Conservation (phyloP, 2,888 invertebrate species). For the Drosophila flavopinicola region DNA sequence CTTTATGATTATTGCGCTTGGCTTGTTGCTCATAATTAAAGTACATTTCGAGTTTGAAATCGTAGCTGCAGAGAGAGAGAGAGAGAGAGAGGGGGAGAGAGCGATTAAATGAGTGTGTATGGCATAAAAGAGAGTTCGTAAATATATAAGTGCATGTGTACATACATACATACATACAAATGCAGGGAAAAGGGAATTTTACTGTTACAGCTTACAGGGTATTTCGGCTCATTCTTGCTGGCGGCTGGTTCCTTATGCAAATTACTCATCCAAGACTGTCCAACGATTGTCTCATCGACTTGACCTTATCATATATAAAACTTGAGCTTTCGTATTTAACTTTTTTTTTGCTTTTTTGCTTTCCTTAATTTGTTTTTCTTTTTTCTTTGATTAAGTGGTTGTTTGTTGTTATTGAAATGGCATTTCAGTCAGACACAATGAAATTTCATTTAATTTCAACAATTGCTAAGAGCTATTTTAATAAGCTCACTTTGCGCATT, state of each 20-base stretch:
- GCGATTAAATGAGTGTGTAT: neutral
- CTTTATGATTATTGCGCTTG: slow-evolving; percentile 54
- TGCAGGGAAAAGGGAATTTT: too few species aligned
- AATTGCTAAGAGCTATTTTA: slow-evolving; percentile 27
- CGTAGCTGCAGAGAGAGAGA: neutral
- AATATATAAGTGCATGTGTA: too few species aligned
- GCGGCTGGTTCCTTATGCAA: neutral
- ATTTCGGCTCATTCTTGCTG: too few species aligned
- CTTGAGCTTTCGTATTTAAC: slow-evolving; percentile 10
- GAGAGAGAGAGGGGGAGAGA: neutral
- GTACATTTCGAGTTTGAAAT: slow-evolving; percentile 16
- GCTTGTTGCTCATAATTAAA: slow-evolving; percentile 35
- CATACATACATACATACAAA: too few species aligned
- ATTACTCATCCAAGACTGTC: slow-evolving; percentile 7
- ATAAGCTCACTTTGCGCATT: slow-evolving; percentile 6
- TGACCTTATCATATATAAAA: slow-evolving; percentile 27
- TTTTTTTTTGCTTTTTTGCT: slow-evolving; percentile 2
- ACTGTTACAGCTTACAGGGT: too few species aligned
- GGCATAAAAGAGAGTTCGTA: too few species aligned
- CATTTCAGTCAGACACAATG: slow-evolving; percentile 23
- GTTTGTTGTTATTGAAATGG: slow-evolving; percentile 36
- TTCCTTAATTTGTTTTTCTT: slow-evolving; percentile 38
- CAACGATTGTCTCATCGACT: slow-evolving; percentile 29
- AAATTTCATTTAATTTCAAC: slow-evolving; percentile 13
- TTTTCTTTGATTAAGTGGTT: slow-evolving; percentile 37